Evolutionary conservation across 2,113 vertebrate genomes (phyloP), one percentile per base, ranked within the genome.

Genomic region (Empidonax traillii): DNA sequence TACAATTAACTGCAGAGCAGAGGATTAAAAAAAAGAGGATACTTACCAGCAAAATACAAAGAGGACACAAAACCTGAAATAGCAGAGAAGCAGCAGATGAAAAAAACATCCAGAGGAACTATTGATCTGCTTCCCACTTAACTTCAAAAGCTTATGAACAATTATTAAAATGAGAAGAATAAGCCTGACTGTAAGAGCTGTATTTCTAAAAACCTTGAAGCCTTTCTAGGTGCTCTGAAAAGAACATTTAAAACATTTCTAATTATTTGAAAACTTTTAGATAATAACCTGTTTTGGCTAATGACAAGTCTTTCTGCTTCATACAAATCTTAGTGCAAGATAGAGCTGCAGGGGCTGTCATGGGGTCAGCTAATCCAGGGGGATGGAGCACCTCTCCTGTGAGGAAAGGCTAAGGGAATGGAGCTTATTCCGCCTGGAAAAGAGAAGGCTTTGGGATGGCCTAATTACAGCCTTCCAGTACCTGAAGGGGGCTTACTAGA

Each of bases 251-350:
- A 80, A 77, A 8, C 25, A 35, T 74, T 89, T 89, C 6, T 76
- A 14, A 80, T 83, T 18, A 65, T 6, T 16, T 83, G n/a, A 31
- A 62, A 49, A n/a, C n/a, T 82, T 93, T 69, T 31, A 49, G 41
- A 12, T 59, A 67, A 66, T 39, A 88, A 33, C 5, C 30, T 33
- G 5, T 25, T 93, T 77, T n/a, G 41, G 12, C n/a, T 59, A 44
- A 14, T 0, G 0, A 23, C 24, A 46, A 11, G 12, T 65, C 30
- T 44, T 55, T 81, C 28, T 72, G 22, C n/a, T 58, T 79, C 25
- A 22, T 56, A 35, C 23, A 72, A 58, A 66, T 33, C 28, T 46
- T 43, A 14, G 41, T 24, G 37, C 18, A 41, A 79, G 23, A 22
- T 8, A 44, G 47, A 71, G 18, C 37, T 43, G 16, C 39, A 43